Conservation (phyloP, 2,797 vertebrate species). For the Hoplostethus mediterraneus region DNA sequence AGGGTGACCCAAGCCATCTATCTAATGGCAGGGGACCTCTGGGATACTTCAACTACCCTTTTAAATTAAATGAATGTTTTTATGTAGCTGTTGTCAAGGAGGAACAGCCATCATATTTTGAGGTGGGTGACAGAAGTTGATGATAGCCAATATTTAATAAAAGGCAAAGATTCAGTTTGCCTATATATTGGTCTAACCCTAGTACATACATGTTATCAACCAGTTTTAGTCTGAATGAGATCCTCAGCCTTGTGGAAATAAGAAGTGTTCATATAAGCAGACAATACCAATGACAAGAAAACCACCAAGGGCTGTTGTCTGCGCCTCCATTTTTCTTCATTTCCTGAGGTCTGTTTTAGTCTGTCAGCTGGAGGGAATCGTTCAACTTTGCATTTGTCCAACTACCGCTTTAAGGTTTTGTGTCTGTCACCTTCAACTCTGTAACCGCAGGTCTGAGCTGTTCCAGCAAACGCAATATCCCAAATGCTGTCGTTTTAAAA, state of each 20-base stretch:
- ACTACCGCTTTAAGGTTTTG: not conserved
- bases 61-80: no score
- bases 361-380: not conserved
- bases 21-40: no score
- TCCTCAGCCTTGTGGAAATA: not conserved
- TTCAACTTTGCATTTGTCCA: not conserved
- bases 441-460: slow-evolving; percentile 47
- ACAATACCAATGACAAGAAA: not conserved
- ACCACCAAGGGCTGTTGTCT: not conserved
- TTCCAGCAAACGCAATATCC: slow-evolving; percentile 68
- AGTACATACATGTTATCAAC: not conserved
- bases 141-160: no score
- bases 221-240: not conserved
- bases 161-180: no score
- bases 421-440: not conserved
- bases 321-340: not conserved
- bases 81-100: no score
- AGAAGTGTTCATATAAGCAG: no score
- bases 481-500: slow-evolving; percentile 72
- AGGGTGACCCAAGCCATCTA: no score
- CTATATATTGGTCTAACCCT: no score
- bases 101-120: no score
- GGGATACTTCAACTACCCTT: no score
- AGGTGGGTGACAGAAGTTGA: no score
- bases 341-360: slow-evolving; percentile 5